Conservation (phyloP, 2,113 vertebrate genomes). For the Vanacampus margaritifer region DNA sequence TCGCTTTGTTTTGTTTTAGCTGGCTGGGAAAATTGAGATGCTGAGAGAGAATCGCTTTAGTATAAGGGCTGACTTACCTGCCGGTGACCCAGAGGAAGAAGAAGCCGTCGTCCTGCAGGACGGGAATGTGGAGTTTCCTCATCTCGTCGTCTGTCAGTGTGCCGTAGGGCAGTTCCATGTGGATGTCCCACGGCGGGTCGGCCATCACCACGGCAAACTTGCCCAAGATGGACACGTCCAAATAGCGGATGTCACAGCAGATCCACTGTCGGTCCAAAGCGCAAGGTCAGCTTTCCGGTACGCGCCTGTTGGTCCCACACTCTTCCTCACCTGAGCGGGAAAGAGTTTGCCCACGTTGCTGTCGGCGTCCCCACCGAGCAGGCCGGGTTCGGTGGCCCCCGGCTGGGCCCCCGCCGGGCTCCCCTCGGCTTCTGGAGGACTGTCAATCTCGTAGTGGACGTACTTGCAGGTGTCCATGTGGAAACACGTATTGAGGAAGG, state of each 20-base stretch:
- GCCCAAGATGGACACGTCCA: conserved; percentile 90
- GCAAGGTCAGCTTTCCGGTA: not conserved
- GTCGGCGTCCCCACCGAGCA: conserved; percentile 75
- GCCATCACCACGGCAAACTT: conserved; percentile 96
- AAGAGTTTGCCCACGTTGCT: conserved; percentile 85
- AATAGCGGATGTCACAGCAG: conserved; percentile 89
- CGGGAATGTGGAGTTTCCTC: conserved; percentile 90
- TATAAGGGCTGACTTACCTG: conserved; percentile 65
- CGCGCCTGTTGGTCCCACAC: not conserved
- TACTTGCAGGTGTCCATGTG: conserved; percentile 97
- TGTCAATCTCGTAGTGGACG: conserved; percentile 91
- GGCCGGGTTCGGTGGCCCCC: conserved; percentile 73
- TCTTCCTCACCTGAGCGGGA: conserved; percentile 79
- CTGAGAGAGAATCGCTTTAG: too few species aligned
- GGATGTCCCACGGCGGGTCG: conserved; percentile 94
- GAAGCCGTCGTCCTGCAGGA: conserved; percentile 91
- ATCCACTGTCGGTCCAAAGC: conserved; percentile 77
- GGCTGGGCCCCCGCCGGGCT: conserved; percentile 66
- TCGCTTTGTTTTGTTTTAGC: too few species aligned
- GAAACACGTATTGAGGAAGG: conserved; percentile 93
- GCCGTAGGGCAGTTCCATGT: conserved; percentile 93
- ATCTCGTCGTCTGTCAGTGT: conserved; percentile 93
- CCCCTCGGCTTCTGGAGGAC: conserved; percentile 75
- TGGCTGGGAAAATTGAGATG: too few species aligned
- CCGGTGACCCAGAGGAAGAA: conserved; percentile 96